These are phyloP conservation scores for Octonoba sinensis DNA, from an alignment of 2,888 invertebrate genomes.

Conservation along the genomic window DNA sequence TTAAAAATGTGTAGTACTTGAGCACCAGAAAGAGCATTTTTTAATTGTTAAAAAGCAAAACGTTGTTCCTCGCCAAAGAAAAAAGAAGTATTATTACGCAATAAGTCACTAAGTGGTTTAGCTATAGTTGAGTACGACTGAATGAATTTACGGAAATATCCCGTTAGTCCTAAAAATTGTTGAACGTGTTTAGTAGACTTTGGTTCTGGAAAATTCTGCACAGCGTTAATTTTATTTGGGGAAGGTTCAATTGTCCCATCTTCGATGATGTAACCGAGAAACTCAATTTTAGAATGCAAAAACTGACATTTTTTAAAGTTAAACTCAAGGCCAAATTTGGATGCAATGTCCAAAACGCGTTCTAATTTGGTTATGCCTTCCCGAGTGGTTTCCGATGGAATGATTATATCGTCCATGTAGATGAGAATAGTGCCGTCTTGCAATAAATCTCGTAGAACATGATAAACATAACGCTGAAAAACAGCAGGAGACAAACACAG, in stretches of 20 bases:
- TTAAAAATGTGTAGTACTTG: neutral
- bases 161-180: constrained; percentile 4
- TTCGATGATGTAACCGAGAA: constrained; percentile 18
- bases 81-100: constrained; percentile 2
- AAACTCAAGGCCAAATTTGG: neutral
- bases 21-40: neutral
- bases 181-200: constrained; percentile 6
- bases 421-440: neutral
- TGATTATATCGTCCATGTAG: constrained; percentile 20
- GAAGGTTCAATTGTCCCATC: constrained; percentile 19
- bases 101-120: constrained; percentile 16
- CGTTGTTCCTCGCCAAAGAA: constrained; percentile 4
- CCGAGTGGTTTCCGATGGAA: neutral
- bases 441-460: neutral
- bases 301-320: constrained; percentile 10
- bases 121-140: constrained; percentile 6
- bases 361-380: constrained; percentile 13
- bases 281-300: constrained; percentile 1
- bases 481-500: neutral
- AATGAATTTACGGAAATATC: constrained; percentile 32
- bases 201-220: constrained; percentile 13
- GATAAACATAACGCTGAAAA: too few relatives aligned
- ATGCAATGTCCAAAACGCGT: neutral
- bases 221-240: neutral
- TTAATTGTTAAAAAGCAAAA: constrained; percentile 2